A percentile compares a stretch with the other conserved stretches of the same genome.
Conservation (phyloP, 2,888 invertebrate species). For the Ceriagrion tenellum region DNA sequence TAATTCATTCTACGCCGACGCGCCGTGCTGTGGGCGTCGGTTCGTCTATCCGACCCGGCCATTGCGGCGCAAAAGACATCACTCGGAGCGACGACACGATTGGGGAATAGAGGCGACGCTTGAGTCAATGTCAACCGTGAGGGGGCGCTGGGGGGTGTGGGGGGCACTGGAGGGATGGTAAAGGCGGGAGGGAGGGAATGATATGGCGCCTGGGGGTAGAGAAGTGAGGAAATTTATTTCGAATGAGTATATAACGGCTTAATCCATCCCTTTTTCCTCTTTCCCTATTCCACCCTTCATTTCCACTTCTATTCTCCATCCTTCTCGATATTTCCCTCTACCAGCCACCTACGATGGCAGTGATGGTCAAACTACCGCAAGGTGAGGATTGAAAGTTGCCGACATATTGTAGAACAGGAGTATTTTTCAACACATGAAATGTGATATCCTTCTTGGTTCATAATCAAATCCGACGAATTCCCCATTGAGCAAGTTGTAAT, state of each 20-base stretch:
- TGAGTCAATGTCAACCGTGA: slow-evolving; percentile 12
- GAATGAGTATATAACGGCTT: background rate
- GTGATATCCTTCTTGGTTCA: too few relatives aligned
- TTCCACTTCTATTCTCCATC: background rate
- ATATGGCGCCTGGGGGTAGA: background rate
- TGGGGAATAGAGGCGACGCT: slow-evolving; percentile 20
- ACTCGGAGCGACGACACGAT: background rate
- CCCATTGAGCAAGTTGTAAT: too few relatives aligned
- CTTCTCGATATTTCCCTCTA: background rate
- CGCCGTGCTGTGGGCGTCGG: background rate
- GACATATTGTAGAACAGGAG: too few relatives aligned
- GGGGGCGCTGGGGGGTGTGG: too few relatives aligned
- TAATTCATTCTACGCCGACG: slow-evolving; percentile 12
- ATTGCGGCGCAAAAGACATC: background rate
- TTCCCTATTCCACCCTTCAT: background rate
- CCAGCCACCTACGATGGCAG: too few relatives aligned
- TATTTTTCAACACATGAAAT: too few relatives aligned
- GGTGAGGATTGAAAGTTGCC: too few relatives aligned
- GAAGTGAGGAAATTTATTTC: background rate
- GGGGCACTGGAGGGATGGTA: too few relatives aligned
- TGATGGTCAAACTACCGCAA: too few relatives aligned
- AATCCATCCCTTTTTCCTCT: slow-evolving; percentile 2
- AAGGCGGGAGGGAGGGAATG: background rate
- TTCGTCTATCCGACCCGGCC: background rate
- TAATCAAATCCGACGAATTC: too few relatives aligned